Conservation (phyloP, 2,113 vertebrate species). For the Neomonachus schauinslandi region DNA sequence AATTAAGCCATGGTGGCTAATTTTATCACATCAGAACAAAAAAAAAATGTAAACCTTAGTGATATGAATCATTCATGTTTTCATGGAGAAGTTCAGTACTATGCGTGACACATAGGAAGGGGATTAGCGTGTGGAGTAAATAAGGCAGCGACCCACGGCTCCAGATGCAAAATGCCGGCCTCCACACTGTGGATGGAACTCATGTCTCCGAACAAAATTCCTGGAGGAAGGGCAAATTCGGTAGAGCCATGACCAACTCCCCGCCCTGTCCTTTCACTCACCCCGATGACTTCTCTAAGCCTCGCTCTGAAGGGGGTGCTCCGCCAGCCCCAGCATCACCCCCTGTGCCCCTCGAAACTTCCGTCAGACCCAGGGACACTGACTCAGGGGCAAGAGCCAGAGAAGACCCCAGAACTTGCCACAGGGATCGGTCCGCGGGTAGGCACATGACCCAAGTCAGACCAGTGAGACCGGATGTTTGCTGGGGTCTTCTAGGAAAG, state of each 20-base stretch:
- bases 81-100: not conserved
- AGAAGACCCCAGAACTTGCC: not conserved
- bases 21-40: not conserved
- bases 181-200: not conserved
- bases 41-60: not conserved
- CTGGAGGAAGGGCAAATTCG: not conserved
- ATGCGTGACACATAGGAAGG: rapidly evolving
- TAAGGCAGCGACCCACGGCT: rapidly evolving
- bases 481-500: not conserved
- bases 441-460: not conserved
- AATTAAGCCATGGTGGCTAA: not conserved
- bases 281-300: not conserved
- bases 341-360: not conserved
- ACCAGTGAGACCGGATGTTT: not conserved
- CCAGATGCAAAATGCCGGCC: rapidly evolving
- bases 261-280: not conserved
- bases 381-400: not conserved
- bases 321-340: not conserved
- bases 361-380: not conserved
- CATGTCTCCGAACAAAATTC: not conserved
- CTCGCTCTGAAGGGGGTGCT: not conserved
- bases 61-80: not conserved
- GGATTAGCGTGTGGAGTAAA: not conserved
- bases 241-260: rapidly evolving
- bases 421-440: not conserved